phyloP scores from a whole-genome alignment of 2,797 vertebrate genomes.

The Aldrovandia affinis region DNA sequence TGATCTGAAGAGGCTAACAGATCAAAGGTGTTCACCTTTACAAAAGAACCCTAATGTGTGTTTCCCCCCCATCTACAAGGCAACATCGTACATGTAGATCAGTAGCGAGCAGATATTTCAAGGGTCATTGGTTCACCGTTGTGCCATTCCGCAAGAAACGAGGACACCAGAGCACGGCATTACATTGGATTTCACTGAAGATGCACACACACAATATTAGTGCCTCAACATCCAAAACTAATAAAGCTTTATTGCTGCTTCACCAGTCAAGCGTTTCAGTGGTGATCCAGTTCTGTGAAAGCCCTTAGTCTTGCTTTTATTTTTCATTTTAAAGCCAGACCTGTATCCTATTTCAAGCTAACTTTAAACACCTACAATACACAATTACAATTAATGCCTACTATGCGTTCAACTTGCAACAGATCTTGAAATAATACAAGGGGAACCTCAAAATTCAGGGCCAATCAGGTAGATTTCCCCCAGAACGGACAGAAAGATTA shows the following conservation, averaged over 20 bases:
- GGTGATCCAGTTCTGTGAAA: neutral
- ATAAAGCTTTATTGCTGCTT: neutral
- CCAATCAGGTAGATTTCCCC: neutral
- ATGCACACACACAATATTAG: conserved; percentile 46
- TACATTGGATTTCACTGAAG: conserved; percentile 52
- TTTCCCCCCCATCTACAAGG: conserved; percentile 25
- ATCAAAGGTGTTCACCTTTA: neutral
- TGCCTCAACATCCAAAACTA: neutral
- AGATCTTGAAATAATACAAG: no score
- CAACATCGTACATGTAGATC: conserved; percentile 55
- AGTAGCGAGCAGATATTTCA: conserved; percentile 58
- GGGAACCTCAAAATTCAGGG: neutral
- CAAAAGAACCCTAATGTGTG: neutral
- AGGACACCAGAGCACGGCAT: conserved; percentile 49
- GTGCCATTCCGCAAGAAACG: conserved; percentile 59
- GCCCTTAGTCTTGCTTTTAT: neutral
- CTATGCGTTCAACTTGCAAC: neutral
- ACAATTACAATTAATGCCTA: neutral
- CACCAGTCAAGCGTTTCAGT: neutral
- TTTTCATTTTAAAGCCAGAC: neutral
- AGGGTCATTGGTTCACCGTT: conserved; percentile 41
- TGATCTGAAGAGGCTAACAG: neutral
- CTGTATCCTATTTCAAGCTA: neutral
- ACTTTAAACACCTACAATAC: neutral
- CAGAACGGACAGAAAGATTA: neutral